A percentile compares a stretch with the other conserved stretches of the same genome.
Evolutionary conservation across 2,797 vertebrate genomes (phyloP).

Genomic region (Lacerta agilis): DNA sequence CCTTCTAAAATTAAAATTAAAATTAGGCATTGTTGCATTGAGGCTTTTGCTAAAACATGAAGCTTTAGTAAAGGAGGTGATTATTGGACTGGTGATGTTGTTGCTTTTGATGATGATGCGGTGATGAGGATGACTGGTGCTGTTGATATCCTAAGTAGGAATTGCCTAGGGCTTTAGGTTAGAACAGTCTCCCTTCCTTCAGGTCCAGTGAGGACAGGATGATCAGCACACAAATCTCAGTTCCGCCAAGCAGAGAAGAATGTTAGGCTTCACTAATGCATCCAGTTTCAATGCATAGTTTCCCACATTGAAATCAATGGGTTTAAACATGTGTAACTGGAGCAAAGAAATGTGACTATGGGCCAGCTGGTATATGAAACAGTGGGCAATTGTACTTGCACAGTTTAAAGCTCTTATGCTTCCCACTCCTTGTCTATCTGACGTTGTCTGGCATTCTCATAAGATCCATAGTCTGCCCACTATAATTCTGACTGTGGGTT

Average conservation of each 20-base stretch:
- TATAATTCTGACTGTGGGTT: not conserved
- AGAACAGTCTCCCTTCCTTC: not conserved
- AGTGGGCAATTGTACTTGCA: not conserved
- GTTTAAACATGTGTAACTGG: not conserved
- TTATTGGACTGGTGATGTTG: not conserved
- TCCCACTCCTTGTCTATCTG: too few relatives aligned
- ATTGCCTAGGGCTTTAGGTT: not conserved
- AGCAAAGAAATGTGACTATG: not conserved
- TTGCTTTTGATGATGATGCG: too few relatives aligned
- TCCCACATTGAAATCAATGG: not conserved
- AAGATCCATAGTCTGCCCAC: not conserved
- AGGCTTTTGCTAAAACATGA: constrained; percentile 45
- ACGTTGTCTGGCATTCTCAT: not conserved
- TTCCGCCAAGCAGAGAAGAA: not conserved
- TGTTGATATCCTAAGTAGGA: not conserved
- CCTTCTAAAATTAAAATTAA: not conserved
- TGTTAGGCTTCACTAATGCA: not conserved
- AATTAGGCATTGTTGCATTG: not conserved
- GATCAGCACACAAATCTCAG: not conserved
- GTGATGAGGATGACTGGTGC: not conserved
- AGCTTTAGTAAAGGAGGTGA: constrained; percentile 48
- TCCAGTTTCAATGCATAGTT: not conserved
- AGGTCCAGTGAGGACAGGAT: not conserved
- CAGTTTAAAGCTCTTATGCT: not conserved
- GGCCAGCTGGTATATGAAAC: not conserved